A percentile compares a stretch with the other conserved stretches of the same genome.
Evolutionary conservation across 1,140 invertebrate genomes (phyloP).

Genomic region (Bombus pyrosoma): DNA sequence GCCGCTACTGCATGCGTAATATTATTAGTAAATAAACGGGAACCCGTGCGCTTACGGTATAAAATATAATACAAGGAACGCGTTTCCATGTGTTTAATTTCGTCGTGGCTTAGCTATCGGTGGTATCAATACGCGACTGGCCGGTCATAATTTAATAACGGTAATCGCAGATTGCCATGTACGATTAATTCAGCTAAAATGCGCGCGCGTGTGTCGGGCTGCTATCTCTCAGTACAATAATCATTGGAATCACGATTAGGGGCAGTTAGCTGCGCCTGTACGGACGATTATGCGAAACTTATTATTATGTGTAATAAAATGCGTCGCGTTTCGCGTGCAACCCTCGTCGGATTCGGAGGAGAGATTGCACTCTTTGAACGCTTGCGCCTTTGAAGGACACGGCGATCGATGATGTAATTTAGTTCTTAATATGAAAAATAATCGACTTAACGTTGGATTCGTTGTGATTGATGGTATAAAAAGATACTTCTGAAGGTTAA

Average conservation of each 20-base stretch:
- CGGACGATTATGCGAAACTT: constrained; percentile 27
- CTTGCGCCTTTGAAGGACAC: neutral
- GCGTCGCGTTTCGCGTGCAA: neutral
- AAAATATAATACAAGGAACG: constrained; percentile 3
- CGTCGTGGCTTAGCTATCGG: constrained; percentile 4
- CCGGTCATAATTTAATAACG: constrained; percentile 47
- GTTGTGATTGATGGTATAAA: neutral
- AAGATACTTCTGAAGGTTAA: too few species aligned
- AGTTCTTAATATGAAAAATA: neutral
- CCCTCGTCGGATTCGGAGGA: too few species aligned
- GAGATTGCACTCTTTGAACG: neutral
- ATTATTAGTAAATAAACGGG: neutral
- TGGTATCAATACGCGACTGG: constrained; percentile 6
- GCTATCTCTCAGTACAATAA: constrained; percentile 58
- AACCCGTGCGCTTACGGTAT: rapidly evolving
- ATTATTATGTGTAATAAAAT: constrained; percentile 33
- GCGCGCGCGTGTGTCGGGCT: neutral
- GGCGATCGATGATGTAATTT: neutral
- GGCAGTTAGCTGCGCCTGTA: constrained; percentile 22
- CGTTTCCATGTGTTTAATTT: constrained; percentile 28
- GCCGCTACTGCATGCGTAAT: neutral
- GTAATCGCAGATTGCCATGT: constrained; percentile 21
- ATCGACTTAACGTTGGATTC: neutral
- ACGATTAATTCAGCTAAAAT: constrained; percentile 60
- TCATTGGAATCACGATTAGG: constrained; percentile 59